Conservation (phyloP, 2,797 vertebrate genomes). For the Pangasius djambal region DNA sequence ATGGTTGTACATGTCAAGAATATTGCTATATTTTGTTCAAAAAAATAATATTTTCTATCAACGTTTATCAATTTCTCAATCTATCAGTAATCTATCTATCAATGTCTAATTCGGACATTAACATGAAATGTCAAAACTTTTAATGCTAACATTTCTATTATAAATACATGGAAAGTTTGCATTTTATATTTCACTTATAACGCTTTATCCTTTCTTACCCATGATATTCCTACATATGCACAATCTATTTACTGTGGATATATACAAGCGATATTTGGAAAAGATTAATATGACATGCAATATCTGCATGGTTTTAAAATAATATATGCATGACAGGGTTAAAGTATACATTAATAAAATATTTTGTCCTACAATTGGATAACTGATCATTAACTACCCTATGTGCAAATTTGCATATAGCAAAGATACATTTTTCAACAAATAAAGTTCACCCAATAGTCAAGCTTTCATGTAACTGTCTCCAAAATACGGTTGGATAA, state of each 20-base stretch:
- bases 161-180: not conserved
- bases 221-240: not conserved
- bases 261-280: not conserved
- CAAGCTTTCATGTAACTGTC: not conserved
- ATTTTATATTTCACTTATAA: not conserved
- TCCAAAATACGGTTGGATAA: not conserved
- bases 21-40: not conserved
- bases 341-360: not conserved
- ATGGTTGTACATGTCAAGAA: not conserved
- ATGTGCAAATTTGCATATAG: not conserved
- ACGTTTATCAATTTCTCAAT: too few species aligned
- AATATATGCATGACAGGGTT: not conserved
- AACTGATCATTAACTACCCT: not conserved
- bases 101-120: not conserved
- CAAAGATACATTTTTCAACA: not conserved
- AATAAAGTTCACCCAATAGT: not conserved
- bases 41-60: not conserved
- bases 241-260: not conserved
- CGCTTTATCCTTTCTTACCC: not conserved
- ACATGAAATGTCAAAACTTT: not conserved
- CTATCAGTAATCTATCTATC: too few species aligned
- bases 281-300: not conserved
- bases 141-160: not conserved
- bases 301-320: not conserved
- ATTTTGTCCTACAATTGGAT: not conserved